A percentile compares a stretch with the other conserved stretches of the same genome.
Evolutionary conservation across 1,140 invertebrate genomes (phyloP).

Genomic region (Drosophila teissieri): DNA sequence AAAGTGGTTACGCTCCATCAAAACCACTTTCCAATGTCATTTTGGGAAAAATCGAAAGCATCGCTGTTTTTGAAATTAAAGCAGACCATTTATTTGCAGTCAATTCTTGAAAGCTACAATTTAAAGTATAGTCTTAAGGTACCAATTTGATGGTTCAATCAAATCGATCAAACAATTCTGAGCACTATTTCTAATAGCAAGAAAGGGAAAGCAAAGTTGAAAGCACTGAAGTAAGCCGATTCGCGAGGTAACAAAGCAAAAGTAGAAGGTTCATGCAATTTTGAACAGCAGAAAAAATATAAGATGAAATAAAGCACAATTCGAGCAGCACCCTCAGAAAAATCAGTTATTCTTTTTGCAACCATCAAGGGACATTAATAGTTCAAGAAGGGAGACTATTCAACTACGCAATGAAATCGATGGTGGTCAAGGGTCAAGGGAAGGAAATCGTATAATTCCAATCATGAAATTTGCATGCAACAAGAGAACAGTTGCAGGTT

Average conservation of each 20-base stretch:
- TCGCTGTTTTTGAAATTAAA: slow-evolving; percentile 29
- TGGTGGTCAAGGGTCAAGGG: not conserved
- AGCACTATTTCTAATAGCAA: not conserved
- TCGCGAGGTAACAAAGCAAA: not conserved
- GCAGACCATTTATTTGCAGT: not conserved
- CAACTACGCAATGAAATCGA: slow-evolving; percentile 4
- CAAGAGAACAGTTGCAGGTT: not conserved
- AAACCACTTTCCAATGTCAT: slow-evolving; percentile 60
- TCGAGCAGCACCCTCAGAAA: slow-evolving; percentile 3
- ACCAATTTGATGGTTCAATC: not conserved
- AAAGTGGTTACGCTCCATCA: slow-evolving; percentile 58
- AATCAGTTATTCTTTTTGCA: slow-evolving; percentile 4
- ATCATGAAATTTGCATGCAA: slow-evolving; percentile 43
- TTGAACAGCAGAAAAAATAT: slow-evolving; percentile 11
- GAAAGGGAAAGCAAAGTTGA: not conserved
- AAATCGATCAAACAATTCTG: not conserved
- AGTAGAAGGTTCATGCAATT: slow-evolving; percentile 21
- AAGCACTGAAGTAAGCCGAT: slow-evolving; percentile 14
- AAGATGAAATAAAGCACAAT: slow-evolving; percentile 9
- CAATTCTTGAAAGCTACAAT: too few relatives aligned
- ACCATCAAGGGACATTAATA: slow-evolving; percentile 33
- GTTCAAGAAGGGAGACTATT: not conserved
- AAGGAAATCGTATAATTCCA: slow-evolving; percentile 19
- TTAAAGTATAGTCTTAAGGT: too few relatives aligned
- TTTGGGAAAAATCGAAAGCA: slow-evolving; percentile 22